Conservation (phyloP, 1,140 invertebrate species). For the Papilio aristodemus region DNA sequence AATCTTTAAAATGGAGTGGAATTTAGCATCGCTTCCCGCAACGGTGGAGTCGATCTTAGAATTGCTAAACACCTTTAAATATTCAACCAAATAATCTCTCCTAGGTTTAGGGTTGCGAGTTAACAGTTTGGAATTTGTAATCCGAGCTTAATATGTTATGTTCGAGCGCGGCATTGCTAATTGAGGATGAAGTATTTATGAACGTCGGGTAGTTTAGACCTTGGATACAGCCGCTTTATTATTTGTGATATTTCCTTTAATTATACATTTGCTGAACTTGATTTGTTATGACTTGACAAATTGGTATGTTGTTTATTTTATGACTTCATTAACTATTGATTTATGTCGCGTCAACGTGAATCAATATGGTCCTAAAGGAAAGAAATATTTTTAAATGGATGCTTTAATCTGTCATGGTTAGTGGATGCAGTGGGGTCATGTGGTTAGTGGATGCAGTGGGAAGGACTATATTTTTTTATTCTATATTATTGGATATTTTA, state of each 20-base stretch:
- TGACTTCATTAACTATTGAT: no score
- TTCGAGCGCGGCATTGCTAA: neutral
- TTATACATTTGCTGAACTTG: neutral
- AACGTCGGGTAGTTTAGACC: neutral
- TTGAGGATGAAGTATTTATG: constrained; percentile 11
- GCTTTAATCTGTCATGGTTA: no score
- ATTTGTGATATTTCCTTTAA: neutral
- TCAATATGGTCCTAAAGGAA: no score
- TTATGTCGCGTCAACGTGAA: no score
- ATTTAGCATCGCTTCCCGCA: neutral
- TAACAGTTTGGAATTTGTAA: constrained; percentile 8
- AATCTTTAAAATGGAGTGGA: constrained; percentile 8
- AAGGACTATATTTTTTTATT: no score
- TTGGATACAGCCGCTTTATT: neutral
- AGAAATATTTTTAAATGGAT: no score
- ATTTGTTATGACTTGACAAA: neutral
- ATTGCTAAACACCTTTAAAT: constrained; percentile 30
- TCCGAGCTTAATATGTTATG: constrained; percentile 11
- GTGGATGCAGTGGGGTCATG: no score
- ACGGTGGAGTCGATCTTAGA: constrained; percentile 20
- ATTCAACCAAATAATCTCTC: constrained; percentile 26
- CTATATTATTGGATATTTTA: no score
- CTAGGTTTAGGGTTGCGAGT: constrained; percentile 17
- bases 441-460: no score
- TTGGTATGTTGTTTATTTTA: neutral